Evolutionary conservation across 2,113 vertebrate genomes (phyloP), one percentile per base, ranked within the genome.

Genomic region (Tragulus kanchil): DNA sequence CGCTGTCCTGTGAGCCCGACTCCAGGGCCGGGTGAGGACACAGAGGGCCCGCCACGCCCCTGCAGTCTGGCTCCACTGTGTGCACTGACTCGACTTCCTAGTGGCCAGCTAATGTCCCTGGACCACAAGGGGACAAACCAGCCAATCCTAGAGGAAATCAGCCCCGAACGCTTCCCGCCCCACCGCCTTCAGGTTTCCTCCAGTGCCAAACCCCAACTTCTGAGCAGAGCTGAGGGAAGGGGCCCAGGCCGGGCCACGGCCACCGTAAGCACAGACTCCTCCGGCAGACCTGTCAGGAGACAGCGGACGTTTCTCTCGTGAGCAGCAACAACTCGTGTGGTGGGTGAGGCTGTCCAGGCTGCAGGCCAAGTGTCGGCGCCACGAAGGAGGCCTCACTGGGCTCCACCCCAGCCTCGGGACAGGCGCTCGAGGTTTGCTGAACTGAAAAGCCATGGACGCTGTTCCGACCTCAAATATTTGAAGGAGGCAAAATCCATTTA

Each of bases 251-350:
- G 14, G 59, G 23, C 52, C 87, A 75, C 0, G 10, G 31, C 81
- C 54, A 26, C 26, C 56, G 28, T 21, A 26, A 54, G 50, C 26
- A 16, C 31, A 82, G 31, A 45, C 36, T 0, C 31, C 16, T 1
- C 52, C 19, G 65, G 16, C 36, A 48, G 8, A 11, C 14, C 36
- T 26, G 48, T 14, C 6, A 13, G 12, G 23, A 62, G 56, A 64
- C 0, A 23, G 9, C 0, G 0, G 50, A 15, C 62, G 3, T 45
- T 62, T 84, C 42, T 67, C n/a, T 52, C 4, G 5, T 2, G 0
- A 52, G 92, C 58, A 71, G 11, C 28, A 0, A 2, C 45, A n/a
- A 17, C 36, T 8, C 23, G 17, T 0, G 1, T 7, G 3, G 26
- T 23, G 16, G 28, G 65, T 26, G 19, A 36, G 9, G 25, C 3